Base-by-base conservation (phyloP, 1,140 invertebrate species). In the Galleria mellonella region DNA sequence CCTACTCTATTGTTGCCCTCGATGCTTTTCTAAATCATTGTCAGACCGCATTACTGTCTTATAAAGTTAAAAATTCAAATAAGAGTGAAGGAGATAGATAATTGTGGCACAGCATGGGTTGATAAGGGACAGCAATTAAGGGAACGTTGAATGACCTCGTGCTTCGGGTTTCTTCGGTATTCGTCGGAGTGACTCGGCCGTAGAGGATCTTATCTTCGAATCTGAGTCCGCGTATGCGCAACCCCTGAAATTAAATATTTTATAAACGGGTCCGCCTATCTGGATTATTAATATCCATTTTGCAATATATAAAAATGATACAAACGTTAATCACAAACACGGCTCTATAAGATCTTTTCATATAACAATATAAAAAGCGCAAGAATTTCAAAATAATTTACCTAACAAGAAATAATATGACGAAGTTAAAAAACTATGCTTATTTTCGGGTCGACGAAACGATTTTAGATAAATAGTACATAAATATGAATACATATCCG, bases 81-180 rank as follows among this genome's bases (percentile, higher is more conserved):
- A 37, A 41, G 55, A 50, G 49, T n/a, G 54, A 73, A 33, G 47
- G 48, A 51, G 62, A 70, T 36, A 42, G 46, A 15, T 32, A 47
- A 40, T 59, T 44, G 32, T 42, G 29, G 9, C 13, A 32, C 17
- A 43, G 32, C 38, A 15, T 43, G 38, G 23, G 71, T 55, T 51
- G 59, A 65, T 64, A 72, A 72, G 61, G 56, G 64, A 77, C 58
- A 52, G 62, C 59, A 58, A 67, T 67, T 65, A 69, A 52, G 57
- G 47, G 47, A 62, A 54, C 73, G 62, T 69, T 73, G 73, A 74
- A 77, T 74, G 74, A 75, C 72, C 72, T 73, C 62, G 47, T 60
- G 56, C 43, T 43, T 69, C 69, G 68, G 60, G 39, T 38, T 37
- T 55, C 59, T 56, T 68, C 72, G 69, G 50, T 9, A 39, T 38